phyloP scores from a whole-genome alignment of 2,888 invertebrate genomes.

The Eledone cirrhosa region DNA sequence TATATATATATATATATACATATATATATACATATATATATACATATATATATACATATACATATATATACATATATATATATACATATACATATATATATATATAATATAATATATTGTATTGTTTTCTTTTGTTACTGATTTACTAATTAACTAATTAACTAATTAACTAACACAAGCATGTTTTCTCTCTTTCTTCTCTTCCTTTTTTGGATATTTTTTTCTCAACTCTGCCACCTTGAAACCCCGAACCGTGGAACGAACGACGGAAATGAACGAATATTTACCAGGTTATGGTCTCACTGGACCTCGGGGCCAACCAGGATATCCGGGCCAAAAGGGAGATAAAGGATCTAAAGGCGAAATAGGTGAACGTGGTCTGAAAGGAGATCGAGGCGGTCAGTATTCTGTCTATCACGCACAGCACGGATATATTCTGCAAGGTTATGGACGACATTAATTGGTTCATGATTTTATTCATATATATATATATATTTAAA shows the following conservation, averaged over 20 bases:
- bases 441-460: constrained; percentile 9
- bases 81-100: not conserved
- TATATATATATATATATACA: not conserved
- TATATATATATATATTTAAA: too few relatives aligned
- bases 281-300: constrained; percentile 20
- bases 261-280: too few relatives aligned
- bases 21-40: not conserved
- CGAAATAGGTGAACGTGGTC: constrained; percentile 10
- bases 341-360: constrained; percentile 15
- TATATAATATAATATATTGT: not conserved
- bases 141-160: too few relatives aligned
- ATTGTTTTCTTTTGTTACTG: not conserved
- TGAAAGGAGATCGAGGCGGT: constrained; percentile 26
- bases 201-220: too few relatives aligned
- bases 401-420: constrained; percentile 24
- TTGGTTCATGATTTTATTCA: too few relatives aligned
- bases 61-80: not conserved
- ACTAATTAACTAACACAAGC: too few relatives aligned
- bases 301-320: constrained; percentile 15
- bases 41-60: not conserved
- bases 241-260: too few relatives aligned
- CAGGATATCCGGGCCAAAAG: constrained; percentile 19
- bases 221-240: too few relatives aligned
- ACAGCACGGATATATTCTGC: constrained; percentile 21
- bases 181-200: too few relatives aligned